phyloP scores from a whole-genome alignment of 2,797 vertebrate genomes.

The Silurus lanzhouensis region DNA sequence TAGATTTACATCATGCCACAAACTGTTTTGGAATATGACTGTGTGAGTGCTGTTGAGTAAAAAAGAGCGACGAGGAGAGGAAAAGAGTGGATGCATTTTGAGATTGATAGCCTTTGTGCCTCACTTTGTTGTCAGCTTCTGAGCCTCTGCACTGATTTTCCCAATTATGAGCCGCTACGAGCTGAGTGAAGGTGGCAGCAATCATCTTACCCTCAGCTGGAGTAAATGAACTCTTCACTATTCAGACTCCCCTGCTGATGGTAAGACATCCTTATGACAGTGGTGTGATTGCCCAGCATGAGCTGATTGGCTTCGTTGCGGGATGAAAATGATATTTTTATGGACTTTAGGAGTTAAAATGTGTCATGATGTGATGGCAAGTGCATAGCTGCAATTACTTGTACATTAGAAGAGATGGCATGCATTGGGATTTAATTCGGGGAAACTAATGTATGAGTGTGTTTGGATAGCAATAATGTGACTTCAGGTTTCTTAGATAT shows the following conservation, averaged over 20 bases:
- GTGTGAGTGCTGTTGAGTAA: not conserved
- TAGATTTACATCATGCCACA: not conserved
- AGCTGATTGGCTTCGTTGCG: constrained; percentile 25
- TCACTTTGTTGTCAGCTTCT: constrained; percentile 8
- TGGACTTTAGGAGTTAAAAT: constrained; percentile 32
- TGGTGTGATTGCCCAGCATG: constrained; percentile 1
- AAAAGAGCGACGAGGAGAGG: not conserved
- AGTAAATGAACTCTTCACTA: constrained; percentile 31
- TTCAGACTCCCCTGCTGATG: constrained; percentile 24
- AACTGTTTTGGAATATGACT: not conserved
- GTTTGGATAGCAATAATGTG: not conserved
- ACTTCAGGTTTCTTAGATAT: not conserved
- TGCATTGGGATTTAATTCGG: not conserved
- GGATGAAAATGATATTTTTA: constrained; percentile 28
- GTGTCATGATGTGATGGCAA: constrained; percentile 12
- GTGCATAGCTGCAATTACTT: constrained; percentile 13
- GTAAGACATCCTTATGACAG: constrained; percentile 25
- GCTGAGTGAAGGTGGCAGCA: constrained; percentile 28
- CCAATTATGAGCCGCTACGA: constrained; percentile 30
- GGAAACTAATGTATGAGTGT: too few species aligned
- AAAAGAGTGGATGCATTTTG: not conserved
- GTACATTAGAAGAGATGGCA: not conserved
- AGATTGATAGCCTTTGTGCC: not conserved
- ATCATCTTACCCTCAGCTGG: constrained; percentile 33
- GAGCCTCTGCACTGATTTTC: constrained; percentile 8